Base-by-base conservation (phyloP, 2,113 vertebrate genomes). In the Raphicerus campestris region DNA sequence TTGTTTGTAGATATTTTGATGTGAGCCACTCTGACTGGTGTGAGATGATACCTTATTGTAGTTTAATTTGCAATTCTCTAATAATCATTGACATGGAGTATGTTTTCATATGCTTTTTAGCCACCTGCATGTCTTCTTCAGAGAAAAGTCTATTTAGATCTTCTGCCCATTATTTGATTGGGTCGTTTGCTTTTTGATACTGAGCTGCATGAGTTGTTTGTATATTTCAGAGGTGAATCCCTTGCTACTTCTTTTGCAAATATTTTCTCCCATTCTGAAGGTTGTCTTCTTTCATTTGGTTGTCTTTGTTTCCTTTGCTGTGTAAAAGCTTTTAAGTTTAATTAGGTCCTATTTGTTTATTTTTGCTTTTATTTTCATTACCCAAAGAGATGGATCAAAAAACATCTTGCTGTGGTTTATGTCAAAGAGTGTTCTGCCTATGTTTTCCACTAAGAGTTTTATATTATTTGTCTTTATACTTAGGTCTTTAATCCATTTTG, bases 101-200 rank as follows among this genome's bases (percentile, higher is more conserved):
- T 26, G 6, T 7, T 42, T 73, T 75, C 35, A 42, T 42, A 75
- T 42, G 70, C 20, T 26, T 75, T 75, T 75, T 75, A 75, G 22
- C 3, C 11, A 42, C 22, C 5, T 24, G 35, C 35, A 42, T 42
- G 10, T 42, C 66, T 73, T 73, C 66, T 39, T 39, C 0, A 0
- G 66, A 39, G 66, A 73, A 73, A 73, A 22, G 66, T 39, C 66
- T 47, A 2, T 47, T 78, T 47, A 30, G 14, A 45, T 78, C 75
- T 78, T 49, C 75, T 49, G 28, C 16, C 3, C 26, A 78, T 47
- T 78, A 30, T 49, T 78, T 49, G 15, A 75, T 75, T 75, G 77
- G 7, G 1, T 32, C 32, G 15, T 32, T 47, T 78, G 28, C 42
- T 78, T 78, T 47, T 49, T 49, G 45, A 49, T 49, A 19, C 4